Conservation (phyloP, 2,888 invertebrate genomes). For the Reticulitermes lucifugus region DNA sequence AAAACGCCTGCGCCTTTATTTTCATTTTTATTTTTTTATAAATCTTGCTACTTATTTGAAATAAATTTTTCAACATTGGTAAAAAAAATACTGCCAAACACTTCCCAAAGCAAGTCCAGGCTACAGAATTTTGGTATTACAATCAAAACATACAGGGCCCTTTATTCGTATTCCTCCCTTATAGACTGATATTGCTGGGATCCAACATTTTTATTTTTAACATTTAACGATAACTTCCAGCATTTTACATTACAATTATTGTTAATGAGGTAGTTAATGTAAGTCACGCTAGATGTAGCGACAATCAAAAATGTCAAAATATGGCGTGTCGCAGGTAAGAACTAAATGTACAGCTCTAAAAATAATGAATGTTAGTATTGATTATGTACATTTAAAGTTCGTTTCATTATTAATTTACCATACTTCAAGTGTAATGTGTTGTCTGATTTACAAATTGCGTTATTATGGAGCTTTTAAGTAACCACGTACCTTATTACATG, state of each 20-base stretch:
- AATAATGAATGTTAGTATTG: not conserved
- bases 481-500: conserved; percentile 5
- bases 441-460: not conserved
- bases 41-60: no score
- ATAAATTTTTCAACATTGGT: no score
- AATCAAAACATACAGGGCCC: no score
- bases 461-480: not conserved
- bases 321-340: conserved; percentile 7
- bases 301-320: conserved; percentile 19
- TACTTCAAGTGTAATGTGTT: not conserved
- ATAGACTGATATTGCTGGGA: no score
- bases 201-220: no score
- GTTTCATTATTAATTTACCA: not conserved
- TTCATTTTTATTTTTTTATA: no score
- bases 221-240: not conserved
- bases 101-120: no score
- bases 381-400: not conserved
- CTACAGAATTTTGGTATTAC: no score
- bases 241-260: not conserved
- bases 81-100: no score
- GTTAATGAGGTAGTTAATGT: not conserved
- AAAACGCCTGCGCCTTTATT: no score
- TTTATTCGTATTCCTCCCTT: no score
- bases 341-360: not conserved
- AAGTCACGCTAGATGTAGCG: conserved; percentile 29